phyloP scores from a whole-genome alignment of 2,888 invertebrate species.

The Laothoe populi region DNA sequence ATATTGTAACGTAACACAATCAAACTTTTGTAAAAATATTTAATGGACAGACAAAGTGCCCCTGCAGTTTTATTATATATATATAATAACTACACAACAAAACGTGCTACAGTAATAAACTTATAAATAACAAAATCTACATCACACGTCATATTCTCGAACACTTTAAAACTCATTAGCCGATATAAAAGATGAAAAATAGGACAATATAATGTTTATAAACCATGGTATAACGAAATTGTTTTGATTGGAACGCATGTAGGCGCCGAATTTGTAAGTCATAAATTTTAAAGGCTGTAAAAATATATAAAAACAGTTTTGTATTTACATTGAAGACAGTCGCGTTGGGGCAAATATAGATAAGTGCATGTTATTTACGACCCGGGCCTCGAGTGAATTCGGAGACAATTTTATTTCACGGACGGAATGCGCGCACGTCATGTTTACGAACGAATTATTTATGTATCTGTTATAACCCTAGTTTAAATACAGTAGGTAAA shows the following conservation, averaged over 20 bases:
- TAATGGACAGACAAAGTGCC: too few relatives aligned
- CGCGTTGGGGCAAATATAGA: slow-evolving; percentile 63
- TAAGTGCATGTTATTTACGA: slow-evolving; percentile 71
- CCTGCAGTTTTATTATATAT: not conserved
- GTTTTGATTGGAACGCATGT: slow-evolving; percentile 27
- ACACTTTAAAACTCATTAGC: slow-evolving; percentile 18
- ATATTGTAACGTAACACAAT: too few relatives aligned
- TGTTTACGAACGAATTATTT: slow-evolving; percentile 19
- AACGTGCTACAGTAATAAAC: not conserved
- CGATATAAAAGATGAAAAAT: slow-evolving; percentile 25
- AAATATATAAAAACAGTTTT: slow-evolving; percentile 37
- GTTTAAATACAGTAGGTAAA: not conserved
- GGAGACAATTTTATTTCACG: slow-evolving; percentile 19
- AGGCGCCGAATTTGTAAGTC: slow-evolving; percentile 27
- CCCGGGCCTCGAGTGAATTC: slow-evolving; percentile 25
- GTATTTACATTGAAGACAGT: slow-evolving; percentile 41
- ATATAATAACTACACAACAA: not conserved
- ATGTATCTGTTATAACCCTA: not conserved
- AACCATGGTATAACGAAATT: slow-evolving; percentile 22
- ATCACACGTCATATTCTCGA: not conserved
- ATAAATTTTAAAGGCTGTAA: slow-evolving; percentile 34
- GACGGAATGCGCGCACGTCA: slow-evolving; percentile 2
- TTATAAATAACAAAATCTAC: slow-evolving; percentile 9
- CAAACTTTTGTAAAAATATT: too few relatives aligned
- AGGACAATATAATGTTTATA: slow-evolving; percentile 23